A percentile compares a stretch with the other conserved stretches of the same genome.
Evolutionary conservation across 1,140 invertebrate genomes (phyloP).

Genomic region (Cyclargus thomasi): DNA sequence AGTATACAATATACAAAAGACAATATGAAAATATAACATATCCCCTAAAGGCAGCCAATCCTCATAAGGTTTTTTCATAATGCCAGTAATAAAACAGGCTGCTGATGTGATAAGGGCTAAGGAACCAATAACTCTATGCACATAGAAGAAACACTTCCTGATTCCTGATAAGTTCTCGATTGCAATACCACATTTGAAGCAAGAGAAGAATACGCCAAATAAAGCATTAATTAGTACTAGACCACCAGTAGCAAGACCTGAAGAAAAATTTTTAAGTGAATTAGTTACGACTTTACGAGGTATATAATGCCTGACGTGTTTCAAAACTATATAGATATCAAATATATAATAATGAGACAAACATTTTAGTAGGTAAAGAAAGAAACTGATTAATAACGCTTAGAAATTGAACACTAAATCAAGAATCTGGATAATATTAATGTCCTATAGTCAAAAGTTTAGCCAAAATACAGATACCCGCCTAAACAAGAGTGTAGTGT

Average conservation of each 20-base stretch:
- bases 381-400: no score
- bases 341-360: no score
- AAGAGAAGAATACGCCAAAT: slow-evolving; percentile 22
- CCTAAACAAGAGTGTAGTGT: slow-evolving; percentile 19
- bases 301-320: no score
- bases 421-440: neutral
- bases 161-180: neutral
- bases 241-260: slow-evolving; percentile 29
- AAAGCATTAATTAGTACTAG: slow-evolving; percentile 21
- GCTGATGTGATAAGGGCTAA: slow-evolving; percentile 31
- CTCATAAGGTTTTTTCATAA: slow-evolving; percentile 29
- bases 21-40: slow-evolving; percentile 28
- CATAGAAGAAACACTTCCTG: slow-evolving; percentile 10
- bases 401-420: no score
- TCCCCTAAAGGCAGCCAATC: slow-evolving; percentile 33
- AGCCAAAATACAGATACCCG: neutral
- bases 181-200: slow-evolving; percentile 4
- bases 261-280: neutral
- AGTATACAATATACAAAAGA: slow-evolving; percentile 37
- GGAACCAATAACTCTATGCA: slow-evolving; percentile 32
- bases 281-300: no score
- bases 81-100: slow-evolving; percentile 36
- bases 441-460: neutral
- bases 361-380: no score
- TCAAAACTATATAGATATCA: no score